Percentiles rank a stretch among this genome's conserved stretches.
Evolutionary conservation across 2,888 invertebrate genomes (phyloP).

Genomic region (Plusia festucae): DNA sequence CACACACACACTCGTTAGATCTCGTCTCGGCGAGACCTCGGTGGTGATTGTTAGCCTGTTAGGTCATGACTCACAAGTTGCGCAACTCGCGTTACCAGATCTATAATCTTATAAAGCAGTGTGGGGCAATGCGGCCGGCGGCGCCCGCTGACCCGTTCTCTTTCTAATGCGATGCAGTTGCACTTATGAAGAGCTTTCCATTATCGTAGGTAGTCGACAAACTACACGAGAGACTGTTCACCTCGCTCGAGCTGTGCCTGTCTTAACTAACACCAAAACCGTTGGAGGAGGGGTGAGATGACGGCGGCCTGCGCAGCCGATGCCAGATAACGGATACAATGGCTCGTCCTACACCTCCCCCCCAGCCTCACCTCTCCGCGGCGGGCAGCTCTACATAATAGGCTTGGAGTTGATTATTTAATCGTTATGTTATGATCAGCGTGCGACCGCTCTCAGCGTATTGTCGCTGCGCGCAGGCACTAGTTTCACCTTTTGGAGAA

Average conservation of each 20-base stretch:
- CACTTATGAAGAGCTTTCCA: no score
- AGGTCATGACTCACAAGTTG: slow-evolving; percentile 31
- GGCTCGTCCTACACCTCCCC: not conserved
- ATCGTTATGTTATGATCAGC: slow-evolving; percentile 43
- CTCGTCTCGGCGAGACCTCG: slow-evolving; percentile 17
- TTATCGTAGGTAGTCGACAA: no score
- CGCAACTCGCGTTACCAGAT: slow-evolving; percentile 11
- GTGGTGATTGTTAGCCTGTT: slow-evolving; percentile 33
- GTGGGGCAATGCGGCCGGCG: not conserved
- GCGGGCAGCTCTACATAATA: slow-evolving; percentile 26
- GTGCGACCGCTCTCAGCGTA: slow-evolving; percentile 42
- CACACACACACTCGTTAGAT: not conserved
- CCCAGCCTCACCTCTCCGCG: not conserved
- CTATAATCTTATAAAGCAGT: slow-evolving; percentile 1
- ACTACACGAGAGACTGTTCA: not conserved
- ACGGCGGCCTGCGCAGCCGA: slow-evolving; percentile 15
- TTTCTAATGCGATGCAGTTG: no score
- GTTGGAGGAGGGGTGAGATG: not conserved
- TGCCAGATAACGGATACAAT: slow-evolving; percentile 51
- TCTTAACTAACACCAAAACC: not conserved
- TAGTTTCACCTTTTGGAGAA: slow-evolving; percentile 16
- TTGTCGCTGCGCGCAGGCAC: slow-evolving; percentile 6
- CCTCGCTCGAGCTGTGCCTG: not conserved
- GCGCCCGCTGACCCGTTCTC: slow-evolving; percentile 7
- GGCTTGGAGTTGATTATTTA: slow-evolving; percentile 43